phyloP scores from a whole-genome alignment of 2,113 vertebrate genomes.

The Sitta europaea region DNA sequence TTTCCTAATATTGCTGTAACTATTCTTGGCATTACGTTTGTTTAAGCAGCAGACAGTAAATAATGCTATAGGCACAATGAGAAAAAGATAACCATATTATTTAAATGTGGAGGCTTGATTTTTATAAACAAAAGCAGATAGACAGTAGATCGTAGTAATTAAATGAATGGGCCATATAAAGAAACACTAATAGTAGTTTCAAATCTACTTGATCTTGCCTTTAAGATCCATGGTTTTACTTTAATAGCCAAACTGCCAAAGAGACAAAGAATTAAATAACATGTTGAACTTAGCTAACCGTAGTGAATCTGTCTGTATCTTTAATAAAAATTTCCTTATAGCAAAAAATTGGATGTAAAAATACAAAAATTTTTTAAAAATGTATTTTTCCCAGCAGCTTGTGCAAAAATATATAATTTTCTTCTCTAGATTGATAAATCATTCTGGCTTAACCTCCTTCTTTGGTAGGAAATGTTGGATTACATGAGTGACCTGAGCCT shows the following conservation, averaged over 20 bases:
- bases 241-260: neutral
- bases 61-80: neutral
- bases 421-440: neutral
- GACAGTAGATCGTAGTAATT: neutral
- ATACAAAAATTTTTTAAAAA: accelerated
- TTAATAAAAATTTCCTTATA: neutral
- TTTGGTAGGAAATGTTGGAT: neutral
- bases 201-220: neutral
- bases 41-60: neutral
- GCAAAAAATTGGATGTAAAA: neutral
- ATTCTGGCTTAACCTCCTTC: neutral
- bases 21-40: neutral
- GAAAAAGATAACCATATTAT: neutral
- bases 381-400: neutral
- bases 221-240: neutral
- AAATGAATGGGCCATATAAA: neutral
- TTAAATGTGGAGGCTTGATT: neutral
- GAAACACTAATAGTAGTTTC: neutral
- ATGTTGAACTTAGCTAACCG: neutral
- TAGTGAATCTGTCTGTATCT: neutral
- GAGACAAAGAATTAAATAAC: neutral
- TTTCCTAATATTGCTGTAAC: neutral
- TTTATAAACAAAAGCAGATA: neutral
- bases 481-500: neutral
- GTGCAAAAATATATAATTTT: neutral